A percentile compares a stretch with the other conserved stretches of the same genome.
These are phyloP conservation scores for Callipepla squamata DNA, from an alignment of 2,113 vertebrate genomes.

Conservation along the genomic window DNA sequence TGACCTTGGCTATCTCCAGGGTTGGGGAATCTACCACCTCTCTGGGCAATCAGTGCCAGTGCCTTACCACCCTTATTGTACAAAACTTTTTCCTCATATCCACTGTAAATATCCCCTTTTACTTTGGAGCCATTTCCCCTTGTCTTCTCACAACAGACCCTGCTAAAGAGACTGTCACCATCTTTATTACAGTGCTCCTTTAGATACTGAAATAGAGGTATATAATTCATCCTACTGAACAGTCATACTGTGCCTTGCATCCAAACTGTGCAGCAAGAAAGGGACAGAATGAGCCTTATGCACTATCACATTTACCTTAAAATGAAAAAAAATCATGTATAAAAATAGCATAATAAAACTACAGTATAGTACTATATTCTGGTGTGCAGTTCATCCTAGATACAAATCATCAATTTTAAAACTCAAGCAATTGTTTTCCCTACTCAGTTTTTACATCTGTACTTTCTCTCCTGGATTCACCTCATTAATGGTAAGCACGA, in stretches of 20 bases:
- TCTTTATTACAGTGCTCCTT: too few species aligned
- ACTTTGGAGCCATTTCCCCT: too few species aligned
- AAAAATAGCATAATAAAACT: not conserved
- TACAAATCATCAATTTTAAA: not conserved
- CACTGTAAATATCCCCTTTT: too few species aligned
- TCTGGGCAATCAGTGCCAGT: too few species aligned
- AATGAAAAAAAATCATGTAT: not conserved
- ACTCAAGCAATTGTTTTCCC: not conserved
- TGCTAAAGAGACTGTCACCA: too few species aligned
- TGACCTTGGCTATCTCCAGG: too few species aligned
- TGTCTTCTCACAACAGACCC: too few species aligned
- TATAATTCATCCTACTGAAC: not conserved
- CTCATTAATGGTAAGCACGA: not conserved
- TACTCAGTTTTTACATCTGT: not conserved
- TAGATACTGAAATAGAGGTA: too few species aligned
- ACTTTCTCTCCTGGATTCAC: not conserved
- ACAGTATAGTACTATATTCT: not conserved
- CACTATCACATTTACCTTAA: not conserved
- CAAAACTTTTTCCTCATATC: too few species aligned
- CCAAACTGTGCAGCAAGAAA: not conserved
- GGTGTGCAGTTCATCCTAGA: accelerated
- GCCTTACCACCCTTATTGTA: too few species aligned
- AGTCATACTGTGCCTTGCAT: not conserved
- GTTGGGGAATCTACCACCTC: too few species aligned
- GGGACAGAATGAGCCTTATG: not conserved